phyloP scores from a whole-genome alignment of 2,888 invertebrate species.

The Drosophila acutilabella region DNA sequence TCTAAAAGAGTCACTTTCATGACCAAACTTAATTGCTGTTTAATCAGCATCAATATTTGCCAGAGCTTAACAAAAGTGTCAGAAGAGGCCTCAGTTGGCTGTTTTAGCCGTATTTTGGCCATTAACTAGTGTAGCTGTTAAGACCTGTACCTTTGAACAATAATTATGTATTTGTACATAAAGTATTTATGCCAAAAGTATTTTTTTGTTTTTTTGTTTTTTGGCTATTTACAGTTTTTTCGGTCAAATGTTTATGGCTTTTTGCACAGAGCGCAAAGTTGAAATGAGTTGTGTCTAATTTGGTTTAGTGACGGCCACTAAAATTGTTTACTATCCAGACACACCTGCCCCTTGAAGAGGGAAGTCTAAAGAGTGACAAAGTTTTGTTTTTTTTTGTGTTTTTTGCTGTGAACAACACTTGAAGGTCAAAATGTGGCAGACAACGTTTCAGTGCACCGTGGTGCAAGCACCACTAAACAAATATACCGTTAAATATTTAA shows the following conservation, averaged over 20 bases:
- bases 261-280: slow-evolving; percentile 53
- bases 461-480: not conserved
- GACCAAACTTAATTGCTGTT: slow-evolving; percentile 70
- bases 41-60: slow-evolving; percentile 70
- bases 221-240: slow-evolving; percentile 57
- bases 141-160: slow-evolving; percentile 32
- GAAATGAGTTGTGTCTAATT: slow-evolving; percentile 66
- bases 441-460: slow-evolving; percentile 26
- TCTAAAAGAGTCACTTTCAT: slow-evolving; percentile 59
- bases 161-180: slow-evolving; percentile 41
- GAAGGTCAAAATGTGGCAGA: slow-evolving; percentile 66
- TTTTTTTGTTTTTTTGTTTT: not conserved
- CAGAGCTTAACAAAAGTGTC: slow-evolving; percentile 38
- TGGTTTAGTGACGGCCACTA: slow-evolving; percentile 62
- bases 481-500: not conserved
- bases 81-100: slow-evolving; percentile 16
- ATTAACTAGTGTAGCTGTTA: slow-evolving; percentile 27
- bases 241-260: slow-evolving; percentile 48
- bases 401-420: slow-evolving; percentile 14
- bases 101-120: slow-evolving; percentile 6
- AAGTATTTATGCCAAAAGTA: slow-evolving; percentile 10
- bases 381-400: not conserved
- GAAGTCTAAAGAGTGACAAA: slow-evolving; percentile 22
- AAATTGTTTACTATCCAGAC: slow-evolving; percentile 61
- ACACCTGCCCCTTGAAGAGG: not conserved